phyloP scores from a whole-genome alignment of 1,140 invertebrate species.

The Phortica variegata region DNA sequence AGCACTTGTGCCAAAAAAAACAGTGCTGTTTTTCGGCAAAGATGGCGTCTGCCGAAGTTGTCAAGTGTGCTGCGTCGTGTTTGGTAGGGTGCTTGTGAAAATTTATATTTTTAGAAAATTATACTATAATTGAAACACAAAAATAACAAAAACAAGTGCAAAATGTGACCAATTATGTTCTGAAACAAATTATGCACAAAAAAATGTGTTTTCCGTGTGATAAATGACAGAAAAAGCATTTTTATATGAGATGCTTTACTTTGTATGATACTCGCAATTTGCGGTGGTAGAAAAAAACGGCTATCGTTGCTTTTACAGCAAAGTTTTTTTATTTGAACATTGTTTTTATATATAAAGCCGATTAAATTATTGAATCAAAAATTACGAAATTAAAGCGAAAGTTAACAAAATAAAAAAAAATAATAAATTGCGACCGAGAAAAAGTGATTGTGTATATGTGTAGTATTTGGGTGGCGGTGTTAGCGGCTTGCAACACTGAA shows the following conservation, averaged over 20 bases:
- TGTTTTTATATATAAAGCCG: too few species aligned
- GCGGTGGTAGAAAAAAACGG: constrained; percentile 13
- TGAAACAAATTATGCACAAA: constrained; percentile 12
- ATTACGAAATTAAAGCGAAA: too few species aligned
- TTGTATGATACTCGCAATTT: constrained; percentile 34
- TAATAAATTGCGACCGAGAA: background rate
- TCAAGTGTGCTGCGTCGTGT: constrained; percentile 49
- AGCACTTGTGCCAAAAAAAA: constrained; percentile 8
- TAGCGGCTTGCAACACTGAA: constrained; percentile 48
- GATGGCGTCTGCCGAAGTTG: constrained; percentile 22
- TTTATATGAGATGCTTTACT: constrained; percentile 14
- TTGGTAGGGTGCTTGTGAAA: constrained; percentile 43
- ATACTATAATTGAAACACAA: constrained; percentile 37
- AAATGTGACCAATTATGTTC: constrained; percentile 21
- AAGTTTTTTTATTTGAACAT: background rate
- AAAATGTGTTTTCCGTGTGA: constrained; percentile 18
- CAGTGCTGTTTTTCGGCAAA: constrained; percentile 5
- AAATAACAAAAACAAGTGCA: constrained; percentile 23
- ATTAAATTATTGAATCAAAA: too few species aligned
- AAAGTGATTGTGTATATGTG: constrained; percentile 20
- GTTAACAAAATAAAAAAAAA: too few species aligned
- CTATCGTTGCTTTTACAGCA: constrained; percentile 1
- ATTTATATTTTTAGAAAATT: constrained; percentile 33
- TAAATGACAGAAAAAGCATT: constrained; percentile 14
- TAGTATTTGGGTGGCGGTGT: constrained; percentile 39